Evolutionary conservation across 2,113 vertebrate genomes (phyloP).

Genomic region (Plotosus lineatus): DNA sequence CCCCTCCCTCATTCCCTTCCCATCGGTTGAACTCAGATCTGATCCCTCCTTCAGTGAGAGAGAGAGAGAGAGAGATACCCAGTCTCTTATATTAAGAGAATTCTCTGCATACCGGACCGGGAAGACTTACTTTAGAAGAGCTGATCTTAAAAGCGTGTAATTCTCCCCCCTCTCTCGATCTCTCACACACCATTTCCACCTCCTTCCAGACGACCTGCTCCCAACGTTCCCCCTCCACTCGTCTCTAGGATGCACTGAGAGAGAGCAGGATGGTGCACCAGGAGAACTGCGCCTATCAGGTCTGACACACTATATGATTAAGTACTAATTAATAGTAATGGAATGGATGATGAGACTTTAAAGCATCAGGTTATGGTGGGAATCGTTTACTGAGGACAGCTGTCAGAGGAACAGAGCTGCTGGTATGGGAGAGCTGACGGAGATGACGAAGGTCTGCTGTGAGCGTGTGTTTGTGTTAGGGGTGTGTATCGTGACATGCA

Average conservation of each 20-base stretch:
- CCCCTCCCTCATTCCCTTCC: constrained; percentile 52
- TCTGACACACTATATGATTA: neutral
- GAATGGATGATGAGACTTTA: neutral
- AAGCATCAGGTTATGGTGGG: neutral
- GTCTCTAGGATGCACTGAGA: constrained; percentile 44
- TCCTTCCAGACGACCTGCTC: neutral
- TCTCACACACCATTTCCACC: neutral
- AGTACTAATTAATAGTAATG: neutral
- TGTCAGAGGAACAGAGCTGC: neutral
- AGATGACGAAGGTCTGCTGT: neutral
- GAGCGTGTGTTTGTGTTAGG: neutral
- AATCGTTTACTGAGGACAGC: neutral
- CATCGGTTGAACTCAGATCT: constrained; percentile 65
- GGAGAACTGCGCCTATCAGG: constrained; percentile 39
- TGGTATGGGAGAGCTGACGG: neutral
- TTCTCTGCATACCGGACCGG: neutral
- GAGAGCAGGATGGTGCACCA: constrained; percentile 44
- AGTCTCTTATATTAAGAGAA: neutral
- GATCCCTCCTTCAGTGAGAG: constrained; percentile 51
- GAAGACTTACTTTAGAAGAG: neutral
- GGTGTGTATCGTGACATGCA: neutral
- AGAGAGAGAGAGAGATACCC: neutral
- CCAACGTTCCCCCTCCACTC: constrained; percentile 14
- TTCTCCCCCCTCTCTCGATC: neutral
- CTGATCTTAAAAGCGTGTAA: neutral